Evolutionary conservation across 2,113 vertebrate species (phyloP), one percentile per base, ranked within the genome.

Genomic region (Salvelinus fontinalis): DNA sequence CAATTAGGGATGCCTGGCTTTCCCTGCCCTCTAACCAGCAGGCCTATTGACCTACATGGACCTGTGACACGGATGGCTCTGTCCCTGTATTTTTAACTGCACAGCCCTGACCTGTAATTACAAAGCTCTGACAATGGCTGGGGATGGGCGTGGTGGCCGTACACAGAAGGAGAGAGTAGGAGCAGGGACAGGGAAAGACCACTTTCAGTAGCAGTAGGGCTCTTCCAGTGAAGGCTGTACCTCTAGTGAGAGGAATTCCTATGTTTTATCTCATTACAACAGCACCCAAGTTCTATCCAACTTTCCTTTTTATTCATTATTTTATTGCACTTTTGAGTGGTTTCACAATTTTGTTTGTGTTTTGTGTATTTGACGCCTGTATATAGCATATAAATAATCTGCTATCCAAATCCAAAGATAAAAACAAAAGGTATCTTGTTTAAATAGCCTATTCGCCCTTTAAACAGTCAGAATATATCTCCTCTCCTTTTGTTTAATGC

Each of bases 1-100:
- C 39, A 67, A 34, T 72, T 72, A 72, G 70, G 51, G 13, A 57
- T 18, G 6, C 70, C n/a, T 48, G 68, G 18, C 20, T 57, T 26
- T 71, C 70, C 51, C 51, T 71, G 70, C 70, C 70, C 51, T 71
- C 16, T 31, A 59, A 59, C 24, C 70, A 51, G 54, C 24, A 12
- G 16, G 6, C 26, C 13, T 29, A 44, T 44, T 44, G 51, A 72
- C 70, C 70, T 72, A 14, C 26, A 26, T 59, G 68, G 34, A 8
- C 68, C 39, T 14, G 68, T 48, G 14, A 59, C 51, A 72, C 51
- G 18, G 26, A 59, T 29, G 34, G 20, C 24, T 66, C 26, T 22
- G 5, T 22, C 59, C n/a, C 59, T 60, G 59, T 60, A 60, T 60
- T 60, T 60, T 22, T 60, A 60, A 60, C 12, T n/a, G 14, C 14